Percentiles rank a stretch among this genome's conserved stretches.
phyloP scores from a whole-genome alignment of 1,140 invertebrate genomes.

The Orius insidiosus region DNA sequence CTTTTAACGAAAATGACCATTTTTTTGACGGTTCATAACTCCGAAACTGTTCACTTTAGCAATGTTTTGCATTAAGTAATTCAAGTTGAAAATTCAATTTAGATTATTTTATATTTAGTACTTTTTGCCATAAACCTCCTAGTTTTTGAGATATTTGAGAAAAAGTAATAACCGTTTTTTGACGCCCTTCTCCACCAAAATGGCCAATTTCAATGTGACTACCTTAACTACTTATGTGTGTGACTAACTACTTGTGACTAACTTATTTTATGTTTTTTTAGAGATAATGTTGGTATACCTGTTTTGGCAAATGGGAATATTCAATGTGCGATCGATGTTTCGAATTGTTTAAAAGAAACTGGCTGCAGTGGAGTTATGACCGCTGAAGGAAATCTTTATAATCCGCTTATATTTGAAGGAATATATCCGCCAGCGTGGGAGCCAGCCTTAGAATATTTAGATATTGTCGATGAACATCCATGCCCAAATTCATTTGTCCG shows the following conservation, averaged over 20 bases:
- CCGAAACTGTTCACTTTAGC: too few species aligned
- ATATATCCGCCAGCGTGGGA: conserved; percentile 66
- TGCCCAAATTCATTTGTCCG: conserved; percentile 78
- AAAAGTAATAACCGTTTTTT: too few species aligned
- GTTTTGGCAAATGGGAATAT: conserved; percentile 98
- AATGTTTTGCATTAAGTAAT: too few species aligned
- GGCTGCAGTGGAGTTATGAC: conserved; percentile 79
- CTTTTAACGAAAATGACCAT: too few species aligned
- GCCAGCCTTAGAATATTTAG: conserved; percentile 76
- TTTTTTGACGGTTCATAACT: too few species aligned
- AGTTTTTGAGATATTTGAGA: too few species aligned
- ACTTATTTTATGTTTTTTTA: conserved; percentile 31
- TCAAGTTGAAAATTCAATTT: too few species aligned
- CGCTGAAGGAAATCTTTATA: conserved; percentile 88
- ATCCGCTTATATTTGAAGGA: conserved; percentile 82
- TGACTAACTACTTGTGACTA: too few species aligned
- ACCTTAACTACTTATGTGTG: too few species aligned
- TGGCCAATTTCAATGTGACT: not conserved
- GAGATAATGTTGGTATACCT: conserved; percentile 72
- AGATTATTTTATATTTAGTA: too few species aligned
- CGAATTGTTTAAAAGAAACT: conserved; percentile 69
- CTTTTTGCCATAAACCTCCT: too few species aligned
- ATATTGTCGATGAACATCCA: conserved; percentile 64
- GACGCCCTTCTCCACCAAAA: too few species aligned
- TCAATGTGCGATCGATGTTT: conserved; percentile 73